Evolutionary conservation across 1,140 invertebrate species (phyloP).

Genomic region (Akabosia matsudoensis): DNA sequence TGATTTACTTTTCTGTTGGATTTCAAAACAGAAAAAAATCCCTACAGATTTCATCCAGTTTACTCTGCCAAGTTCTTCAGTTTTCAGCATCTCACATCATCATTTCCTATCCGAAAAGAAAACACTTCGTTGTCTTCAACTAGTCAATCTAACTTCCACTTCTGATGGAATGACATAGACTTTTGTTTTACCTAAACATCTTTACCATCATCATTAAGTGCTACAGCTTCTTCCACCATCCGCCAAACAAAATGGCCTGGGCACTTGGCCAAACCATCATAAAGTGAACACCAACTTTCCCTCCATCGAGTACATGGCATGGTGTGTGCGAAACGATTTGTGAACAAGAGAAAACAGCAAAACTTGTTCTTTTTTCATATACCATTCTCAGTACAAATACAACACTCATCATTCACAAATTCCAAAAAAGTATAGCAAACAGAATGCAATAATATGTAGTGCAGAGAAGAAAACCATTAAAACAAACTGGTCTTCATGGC

Average conservation of each 20-base stretch:
- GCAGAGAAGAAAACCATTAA: neutral
- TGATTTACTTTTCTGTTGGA: too few relatives aligned
- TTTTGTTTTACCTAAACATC: neutral
- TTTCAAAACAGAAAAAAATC: too few relatives aligned
- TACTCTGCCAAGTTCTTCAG: neutral
- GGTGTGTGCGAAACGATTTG: neutral
- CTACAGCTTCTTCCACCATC: neutral
- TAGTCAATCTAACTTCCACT: too few relatives aligned
- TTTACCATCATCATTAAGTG: neutral
- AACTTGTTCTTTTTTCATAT: neutral
- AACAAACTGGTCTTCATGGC: neutral
- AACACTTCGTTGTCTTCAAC: neutral
- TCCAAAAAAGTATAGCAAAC: too few relatives aligned
- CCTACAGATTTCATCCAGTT: neutral
- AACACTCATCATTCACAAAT: too few relatives aligned
- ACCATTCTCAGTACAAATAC: neutral
- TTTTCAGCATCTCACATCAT: neutral
- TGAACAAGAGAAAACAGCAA: neutral
- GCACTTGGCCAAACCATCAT: neutral
- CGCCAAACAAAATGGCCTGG: neutral
- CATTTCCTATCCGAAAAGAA: neutral
- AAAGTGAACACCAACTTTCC: neutral
- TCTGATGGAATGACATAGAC: too few relatives aligned
- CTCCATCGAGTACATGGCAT: neutral
- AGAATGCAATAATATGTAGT: neutral